A percentile compares a stretch with the other conserved stretches of the same genome.
These are phyloP conservation scores for Idaea biselata DNA, from an alignment of 2,888 invertebrate species.

Conservation along the genomic window DNA sequence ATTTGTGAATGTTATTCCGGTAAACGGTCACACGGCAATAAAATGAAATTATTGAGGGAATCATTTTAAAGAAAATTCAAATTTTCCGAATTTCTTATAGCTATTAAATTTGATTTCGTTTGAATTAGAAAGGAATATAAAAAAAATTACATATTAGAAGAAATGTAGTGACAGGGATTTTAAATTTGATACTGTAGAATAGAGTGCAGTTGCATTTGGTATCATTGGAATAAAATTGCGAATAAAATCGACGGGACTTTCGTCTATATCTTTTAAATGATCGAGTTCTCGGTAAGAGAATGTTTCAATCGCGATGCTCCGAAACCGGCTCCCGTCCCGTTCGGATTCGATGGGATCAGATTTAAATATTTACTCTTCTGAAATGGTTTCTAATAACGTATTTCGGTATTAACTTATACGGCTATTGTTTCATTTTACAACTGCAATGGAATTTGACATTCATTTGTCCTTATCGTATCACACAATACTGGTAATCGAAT, in stretches of 20 bases:
- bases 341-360: conserved; percentile 45
- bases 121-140: not conserved
- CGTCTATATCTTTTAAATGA: conserved; percentile 46
- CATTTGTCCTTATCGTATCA: not conserved
- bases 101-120: not conserved
- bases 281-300: conserved; percentile 44
- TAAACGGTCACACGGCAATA: conserved; percentile 13
- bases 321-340: conserved; percentile 56
- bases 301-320: conserved; percentile 66
- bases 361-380: conserved; percentile 45
- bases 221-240: conserved; percentile 53
- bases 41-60: not conserved
- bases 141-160: conserved; percentile 5
- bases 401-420: not conserved
- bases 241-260: conserved; percentile 42
- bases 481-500: not conserved
- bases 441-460: not conserved
- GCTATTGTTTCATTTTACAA: not conserved
- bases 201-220: conserved; percentile 38
- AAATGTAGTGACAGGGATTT: conserved; percentile 52
- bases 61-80: not conserved
- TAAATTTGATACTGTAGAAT: conserved; percentile 46
- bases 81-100: not conserved
- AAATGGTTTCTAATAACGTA: conserved; percentile 27
- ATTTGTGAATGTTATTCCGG: conserved; percentile 35